These are phyloP conservation scores for Gryon sp. DNA, from an alignment of 1,140 invertebrate genomes.

Conservation along the genomic window DNA sequence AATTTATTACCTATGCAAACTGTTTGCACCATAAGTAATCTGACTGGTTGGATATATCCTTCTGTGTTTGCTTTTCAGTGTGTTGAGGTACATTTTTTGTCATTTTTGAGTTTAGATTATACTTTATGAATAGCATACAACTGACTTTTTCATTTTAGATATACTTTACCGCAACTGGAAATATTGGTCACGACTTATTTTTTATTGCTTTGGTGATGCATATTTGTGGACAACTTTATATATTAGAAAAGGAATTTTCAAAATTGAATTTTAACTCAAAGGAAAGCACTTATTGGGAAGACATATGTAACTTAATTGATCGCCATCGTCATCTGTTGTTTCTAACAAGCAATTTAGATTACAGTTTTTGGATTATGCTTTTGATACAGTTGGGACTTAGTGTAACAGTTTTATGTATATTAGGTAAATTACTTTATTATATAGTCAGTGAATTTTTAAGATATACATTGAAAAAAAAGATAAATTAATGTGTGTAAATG, in stretches of 20 bases:
- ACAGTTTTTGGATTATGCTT: conserved; percentile 25
- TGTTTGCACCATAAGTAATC: conserved; percentile 34
- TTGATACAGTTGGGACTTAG: conserved; percentile 36
- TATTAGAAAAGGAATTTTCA: conserved; percentile 38
- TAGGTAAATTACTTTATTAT: too few species aligned
- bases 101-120: neutral
- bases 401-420: conserved; percentile 32
- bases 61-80: conserved; percentile 3
- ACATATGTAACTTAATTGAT: conserved; percentile 4
- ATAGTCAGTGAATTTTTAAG: too few species aligned
- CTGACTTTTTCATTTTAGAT: conserved; percentile 25
- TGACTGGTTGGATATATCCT: conserved; percentile 28
- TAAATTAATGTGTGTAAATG: neutral
- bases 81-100: conserved; percentile 2
- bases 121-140: neutral
- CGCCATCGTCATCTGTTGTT: conserved; percentile 34
- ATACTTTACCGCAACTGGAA: conserved; percentile 32
- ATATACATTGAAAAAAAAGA: too few species aligned
- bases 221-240: conserved; percentile 42
- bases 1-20: conserved; percentile 45
- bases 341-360: conserved; percentile 24
- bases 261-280: conserved; percentile 26
- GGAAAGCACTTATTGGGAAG: neutral
- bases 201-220: conserved; percentile 42
- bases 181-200: conserved; percentile 48